Evolutionary conservation across 2,888 invertebrate species (phyloP).

Genomic region (Ephialtes manifestator): DNA sequence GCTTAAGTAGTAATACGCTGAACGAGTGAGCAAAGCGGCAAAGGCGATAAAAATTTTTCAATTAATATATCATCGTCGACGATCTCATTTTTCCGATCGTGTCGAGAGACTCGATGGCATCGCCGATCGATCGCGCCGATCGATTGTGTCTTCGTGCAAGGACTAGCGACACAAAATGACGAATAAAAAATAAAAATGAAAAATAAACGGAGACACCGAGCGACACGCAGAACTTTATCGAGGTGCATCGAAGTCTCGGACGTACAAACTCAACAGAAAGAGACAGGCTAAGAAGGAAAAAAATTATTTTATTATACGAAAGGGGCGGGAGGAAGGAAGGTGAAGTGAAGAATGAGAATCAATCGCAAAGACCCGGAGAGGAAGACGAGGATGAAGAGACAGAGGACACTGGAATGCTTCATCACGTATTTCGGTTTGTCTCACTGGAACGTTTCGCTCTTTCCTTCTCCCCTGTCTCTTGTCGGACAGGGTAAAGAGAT

Average conservation of each 20-base stretch:
- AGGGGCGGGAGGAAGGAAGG: slow-evolving; percentile 7
- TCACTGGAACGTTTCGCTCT: slow-evolving; percentile 42
- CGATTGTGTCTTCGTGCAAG: slow-evolving; percentile 35
- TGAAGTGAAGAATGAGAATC: slow-evolving; percentile 48
- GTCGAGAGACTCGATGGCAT: slow-evolving; percentile 33
- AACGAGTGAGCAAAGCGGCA: neutral
- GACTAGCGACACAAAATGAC: slow-evolving; percentile 9
- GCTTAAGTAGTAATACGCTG: slow-evolving; percentile 32
- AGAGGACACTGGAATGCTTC: slow-evolving; percentile 64
- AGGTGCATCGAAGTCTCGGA: slow-evolving; percentile 17
- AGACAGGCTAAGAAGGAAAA: slow-evolving; percentile 44
- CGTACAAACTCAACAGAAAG: neutral
- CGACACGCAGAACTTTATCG: slow-evolving; percentile 51
- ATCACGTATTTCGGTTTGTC: slow-evolving; percentile 72
- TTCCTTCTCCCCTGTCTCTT: slow-evolving; percentile 35
- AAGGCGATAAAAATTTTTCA: slow-evolving; percentile 70
- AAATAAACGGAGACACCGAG: slow-evolving; percentile 27
- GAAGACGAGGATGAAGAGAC: slow-evolving; percentile 34
- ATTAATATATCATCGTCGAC: slow-evolving; percentile 72
- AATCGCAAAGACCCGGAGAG: slow-evolving; percentile 20
- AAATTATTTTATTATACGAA: slow-evolving; percentile 66
- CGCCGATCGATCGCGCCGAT: slow-evolving; percentile 53
- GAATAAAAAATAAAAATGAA: slow-evolving; percentile 31
- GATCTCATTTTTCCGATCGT: slow-evolving; percentile 63
- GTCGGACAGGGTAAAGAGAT: slow-evolving; percentile 51